Evolutionary conservation across 2,113 vertebrate species (phyloP).

Genomic region (Caracal caracal): DNA sequence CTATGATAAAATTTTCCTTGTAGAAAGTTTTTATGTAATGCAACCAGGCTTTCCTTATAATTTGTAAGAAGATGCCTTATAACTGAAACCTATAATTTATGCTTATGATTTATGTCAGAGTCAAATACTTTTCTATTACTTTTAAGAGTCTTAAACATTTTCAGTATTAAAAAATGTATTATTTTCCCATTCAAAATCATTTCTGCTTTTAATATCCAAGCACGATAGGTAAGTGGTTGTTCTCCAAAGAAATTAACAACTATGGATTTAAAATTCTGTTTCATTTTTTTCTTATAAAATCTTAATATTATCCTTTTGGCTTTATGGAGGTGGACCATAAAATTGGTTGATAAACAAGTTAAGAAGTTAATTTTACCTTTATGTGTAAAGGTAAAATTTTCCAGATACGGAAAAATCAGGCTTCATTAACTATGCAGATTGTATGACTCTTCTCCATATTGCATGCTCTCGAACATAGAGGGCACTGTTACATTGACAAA

Average conservation of each 20-base stretch:
- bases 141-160: constrained; percentile 31
- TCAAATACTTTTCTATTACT: constrained; percentile 44
- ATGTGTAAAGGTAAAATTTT: not conserved
- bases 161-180: constrained; percentile 42
- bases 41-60: not conserved
- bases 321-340: not conserved
- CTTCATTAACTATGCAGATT: constrained; percentile 19
- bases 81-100: constrained; percentile 42
- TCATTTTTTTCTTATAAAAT: constrained; percentile 42
- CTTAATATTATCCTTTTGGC: not conserved
- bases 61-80: not conserved
- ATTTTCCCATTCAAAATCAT: not conserved
- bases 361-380: not conserved
- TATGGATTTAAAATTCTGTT: constrained; percentile 55
- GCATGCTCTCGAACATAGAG: constrained; percentile 79
- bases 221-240: not conserved
- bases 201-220: constrained; percentile 27
- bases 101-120: constrained; percentile 19
- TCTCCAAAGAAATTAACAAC: constrained; percentile 17
- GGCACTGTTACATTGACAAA: constrained; percentile 83
- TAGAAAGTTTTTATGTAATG: not conserved
- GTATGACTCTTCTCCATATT: constrained; percentile 43
- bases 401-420: not conserved
- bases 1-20: not conserved
- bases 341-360: constrained; percentile 15